A percentile compares a stretch with the other conserved stretches of the same genome.
These are phyloP conservation scores for Antitype chi DNA, from an alignment of 2,888 invertebrate species.

Conservation along the genomic window DNA sequence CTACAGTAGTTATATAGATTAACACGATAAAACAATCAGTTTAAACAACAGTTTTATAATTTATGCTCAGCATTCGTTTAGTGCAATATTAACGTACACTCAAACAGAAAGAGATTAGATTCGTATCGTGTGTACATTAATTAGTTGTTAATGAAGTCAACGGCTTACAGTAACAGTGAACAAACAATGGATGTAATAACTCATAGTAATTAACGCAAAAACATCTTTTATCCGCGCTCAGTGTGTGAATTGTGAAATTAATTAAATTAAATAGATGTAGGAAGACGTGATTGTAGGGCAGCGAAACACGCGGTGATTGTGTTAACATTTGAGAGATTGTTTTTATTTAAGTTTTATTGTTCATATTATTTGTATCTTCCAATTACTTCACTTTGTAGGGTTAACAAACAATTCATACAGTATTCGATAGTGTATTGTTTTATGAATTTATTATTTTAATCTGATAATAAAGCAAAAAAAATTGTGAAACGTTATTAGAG, in stretches of 20 bases:
- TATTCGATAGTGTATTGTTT: background rate
- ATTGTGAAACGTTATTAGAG: background rate
- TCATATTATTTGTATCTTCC: slow-evolving; percentile 16
- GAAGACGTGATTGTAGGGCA: slow-evolving; percentile 55
- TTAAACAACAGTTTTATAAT: slow-evolving; percentile 71
- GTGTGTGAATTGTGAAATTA: slow-evolving; percentile 71
- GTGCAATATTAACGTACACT: slow-evolving; percentile 67
- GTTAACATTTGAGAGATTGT: background rate
- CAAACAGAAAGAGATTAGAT: slow-evolving; percentile 73
- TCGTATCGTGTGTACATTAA: slow-evolving; percentile 76
- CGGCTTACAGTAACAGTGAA: slow-evolving; percentile 72
- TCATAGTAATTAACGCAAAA: slow-evolving; percentile 70
- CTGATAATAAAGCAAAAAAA: no score
- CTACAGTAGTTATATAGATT: slow-evolving; percentile 59
- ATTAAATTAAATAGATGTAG: slow-evolving; percentile 68
- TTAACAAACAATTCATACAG: background rate
- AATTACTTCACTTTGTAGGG: background rate
- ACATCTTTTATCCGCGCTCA: slow-evolving; percentile 67
- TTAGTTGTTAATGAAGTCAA: slow-evolving; percentile 78
- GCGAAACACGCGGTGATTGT: slow-evolving; percentile 49
- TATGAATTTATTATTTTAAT: background rate
- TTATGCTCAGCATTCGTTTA: slow-evolving; percentile 68
- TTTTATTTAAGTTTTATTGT: slow-evolving; percentile 12
- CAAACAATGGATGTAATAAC: slow-evolving; percentile 71
- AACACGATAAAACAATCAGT: slow-evolving; percentile 71